phyloP scores from a whole-genome alignment of 2,797 vertebrate species.

The Vespertilio murinus region DNA sequence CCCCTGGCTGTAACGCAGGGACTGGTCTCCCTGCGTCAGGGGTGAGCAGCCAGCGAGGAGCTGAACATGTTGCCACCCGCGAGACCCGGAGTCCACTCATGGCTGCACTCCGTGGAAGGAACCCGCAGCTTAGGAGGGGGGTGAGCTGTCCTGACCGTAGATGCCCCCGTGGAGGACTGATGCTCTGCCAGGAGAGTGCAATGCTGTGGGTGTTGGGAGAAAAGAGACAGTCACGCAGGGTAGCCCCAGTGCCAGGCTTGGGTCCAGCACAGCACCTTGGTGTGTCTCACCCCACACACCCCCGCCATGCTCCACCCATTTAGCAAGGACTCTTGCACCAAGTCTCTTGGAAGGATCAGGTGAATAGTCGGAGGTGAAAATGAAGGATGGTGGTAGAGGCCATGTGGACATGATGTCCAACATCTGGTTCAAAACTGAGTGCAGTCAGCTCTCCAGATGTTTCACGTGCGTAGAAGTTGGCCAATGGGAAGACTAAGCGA shows the following conservation, averaged over 20 bases:
- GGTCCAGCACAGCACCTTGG: background rate
- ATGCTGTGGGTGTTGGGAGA: background rate
- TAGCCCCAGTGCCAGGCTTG: background rate
- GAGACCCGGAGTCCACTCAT: background rate
- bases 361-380: background rate
- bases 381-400: background rate
- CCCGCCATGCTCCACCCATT: background rate
- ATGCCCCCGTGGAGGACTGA: conserved; percentile 21
- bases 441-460: background rate
- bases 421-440: background rate
- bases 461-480: background rate
- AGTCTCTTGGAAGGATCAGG: background rate
- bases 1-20: conserved; percentile 32
- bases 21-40: conserved; percentile 6
- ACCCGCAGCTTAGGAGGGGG: conserved; percentile 44
- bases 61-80: background rate
- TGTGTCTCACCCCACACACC: background rate
- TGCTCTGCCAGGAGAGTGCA: conserved; percentile 36
- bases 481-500: background rate
- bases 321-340: too few species aligned
- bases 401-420: background rate
- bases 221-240: conserved; percentile 52
- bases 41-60: background rate
- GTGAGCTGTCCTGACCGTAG: conserved; percentile 35
- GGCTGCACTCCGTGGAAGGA: background rate